phyloP scores from a whole-genome alignment of 2,113 vertebrate species.

The Perca schrenkii region DNA sequence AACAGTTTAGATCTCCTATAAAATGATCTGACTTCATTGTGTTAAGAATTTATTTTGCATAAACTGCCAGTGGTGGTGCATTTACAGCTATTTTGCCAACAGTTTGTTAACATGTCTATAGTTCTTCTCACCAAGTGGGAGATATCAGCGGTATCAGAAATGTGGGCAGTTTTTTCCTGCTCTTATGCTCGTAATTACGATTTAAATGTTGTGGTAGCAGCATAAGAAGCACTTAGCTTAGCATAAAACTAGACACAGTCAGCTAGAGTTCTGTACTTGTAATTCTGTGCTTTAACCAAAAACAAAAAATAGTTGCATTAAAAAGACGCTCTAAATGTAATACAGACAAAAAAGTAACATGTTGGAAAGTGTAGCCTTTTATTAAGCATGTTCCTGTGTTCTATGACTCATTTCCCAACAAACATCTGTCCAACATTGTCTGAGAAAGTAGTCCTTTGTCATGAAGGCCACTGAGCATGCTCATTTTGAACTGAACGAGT shows the following conservation, averaged over 20 bases:
- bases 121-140: too few relatives aligned
- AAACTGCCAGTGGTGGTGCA: too few relatives aligned
- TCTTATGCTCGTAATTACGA: too few relatives aligned
- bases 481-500: not conserved
- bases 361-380: not conserved
- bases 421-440: not conserved
- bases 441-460: not conserved
- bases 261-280: not conserved
- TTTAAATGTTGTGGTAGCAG: not conserved
- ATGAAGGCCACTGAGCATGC: not conserved
- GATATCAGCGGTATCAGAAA: too few relatives aligned
- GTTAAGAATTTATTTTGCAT: too few relatives aligned
- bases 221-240: not conserved
- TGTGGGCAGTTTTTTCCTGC: not conserved
- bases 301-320: not conserved
- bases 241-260: not conserved
- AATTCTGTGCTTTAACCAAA: not conserved
- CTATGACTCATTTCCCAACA: slow-evolving; percentile 2
- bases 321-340: not conserved
- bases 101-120: too few relatives aligned
- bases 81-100: too few relatives aligned
- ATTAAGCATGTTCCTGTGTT: not conserved
- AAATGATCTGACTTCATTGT: too few relatives aligned
- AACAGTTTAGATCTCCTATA: too few relatives aligned
- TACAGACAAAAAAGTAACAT: not conserved